phyloP scores from a whole-genome alignment of 2,797 vertebrate genomes.

The Enoplosus armatus region DNA sequence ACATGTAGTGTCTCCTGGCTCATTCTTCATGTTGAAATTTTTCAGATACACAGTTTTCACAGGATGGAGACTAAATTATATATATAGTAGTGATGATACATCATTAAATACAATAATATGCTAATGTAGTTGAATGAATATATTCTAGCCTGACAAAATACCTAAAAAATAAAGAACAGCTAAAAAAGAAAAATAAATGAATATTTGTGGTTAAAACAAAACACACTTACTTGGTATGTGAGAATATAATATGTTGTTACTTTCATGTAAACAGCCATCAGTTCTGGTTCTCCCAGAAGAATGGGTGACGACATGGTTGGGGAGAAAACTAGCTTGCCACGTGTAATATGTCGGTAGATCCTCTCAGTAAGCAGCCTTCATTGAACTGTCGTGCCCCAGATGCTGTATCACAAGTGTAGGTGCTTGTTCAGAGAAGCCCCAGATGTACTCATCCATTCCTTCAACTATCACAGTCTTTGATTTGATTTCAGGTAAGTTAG shows the following conservation, averaged over 20 bases:
- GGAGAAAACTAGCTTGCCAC: background rate
- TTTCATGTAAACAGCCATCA: background rate
- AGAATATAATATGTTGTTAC: background rate
- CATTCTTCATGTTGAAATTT: background rate
- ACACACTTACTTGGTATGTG: background rate
- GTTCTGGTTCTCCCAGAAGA: background rate
- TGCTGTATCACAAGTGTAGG: conserved; percentile 13
- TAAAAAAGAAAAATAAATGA: background rate
- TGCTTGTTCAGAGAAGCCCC: conserved; percentile 4
- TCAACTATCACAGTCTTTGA: background rate
- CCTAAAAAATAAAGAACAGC: background rate
- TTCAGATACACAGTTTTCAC: background rate
- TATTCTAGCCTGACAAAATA: background rate
- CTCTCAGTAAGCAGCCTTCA: background rate
- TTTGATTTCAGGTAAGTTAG: conserved; percentile 15
- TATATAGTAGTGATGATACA: background rate
- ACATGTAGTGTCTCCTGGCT: too few species aligned
- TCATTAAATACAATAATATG: background rate
- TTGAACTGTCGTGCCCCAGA: background rate
- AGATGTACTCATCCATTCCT: background rate
- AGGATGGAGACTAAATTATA: background rate
- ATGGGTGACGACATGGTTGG: too few species aligned
- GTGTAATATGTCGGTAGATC: background rate
- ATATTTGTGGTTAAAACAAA: background rate
- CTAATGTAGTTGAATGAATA: background rate